These are phyloP conservation scores for Drosophila rufa DNA, from an alignment of 1,140 invertebrate species.

Conservation along the genomic window DNA sequence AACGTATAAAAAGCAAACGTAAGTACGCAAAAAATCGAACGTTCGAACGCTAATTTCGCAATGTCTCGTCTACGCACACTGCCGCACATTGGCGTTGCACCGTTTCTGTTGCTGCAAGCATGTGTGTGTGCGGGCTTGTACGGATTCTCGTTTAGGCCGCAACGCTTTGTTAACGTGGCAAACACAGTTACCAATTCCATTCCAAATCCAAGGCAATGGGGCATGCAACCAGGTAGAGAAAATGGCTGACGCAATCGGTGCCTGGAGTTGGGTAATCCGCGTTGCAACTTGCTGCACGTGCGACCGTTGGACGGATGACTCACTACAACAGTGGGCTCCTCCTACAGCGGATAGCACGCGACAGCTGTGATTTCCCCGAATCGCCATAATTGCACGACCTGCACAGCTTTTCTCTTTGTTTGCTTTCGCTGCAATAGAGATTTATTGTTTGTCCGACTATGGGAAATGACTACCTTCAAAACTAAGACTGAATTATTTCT, in stretches of 20 bases:
- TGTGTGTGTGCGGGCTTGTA: conserved; percentile 17
- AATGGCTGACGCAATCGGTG: conserved; percentile 73
- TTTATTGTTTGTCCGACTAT: not conserved
- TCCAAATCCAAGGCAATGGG: conserved; percentile 18
- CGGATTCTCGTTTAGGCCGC: conserved; percentile 35
- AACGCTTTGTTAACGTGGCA: conserved; percentile 65
- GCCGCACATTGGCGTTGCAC: conserved; percentile 25
- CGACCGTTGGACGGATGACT: not conserved
- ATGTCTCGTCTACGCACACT: conserved; percentile 20
- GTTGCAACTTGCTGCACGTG: conserved; percentile 53
- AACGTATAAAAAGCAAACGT: conserved; percentile 74
- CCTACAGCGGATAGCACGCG: too few species aligned
- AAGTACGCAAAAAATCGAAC: conserved; percentile 47
- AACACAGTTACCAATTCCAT: not conserved
- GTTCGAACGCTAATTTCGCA: conserved; percentile 56
- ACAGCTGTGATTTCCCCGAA: not conserved
- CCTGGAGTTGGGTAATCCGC: conserved; percentile 42
- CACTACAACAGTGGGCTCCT: conserved; percentile 11
- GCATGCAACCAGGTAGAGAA: conserved; percentile 64
- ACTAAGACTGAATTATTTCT: not conserved
- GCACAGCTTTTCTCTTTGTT: not conserved
- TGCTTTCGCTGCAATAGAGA: not conserved
- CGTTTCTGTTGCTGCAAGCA: conserved; percentile 17
- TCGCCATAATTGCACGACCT: not conserved
- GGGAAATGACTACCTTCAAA: not conserved